phyloP scores from a whole-genome alignment of 2,113 vertebrate genomes.

The Rhea americana region DNA sequence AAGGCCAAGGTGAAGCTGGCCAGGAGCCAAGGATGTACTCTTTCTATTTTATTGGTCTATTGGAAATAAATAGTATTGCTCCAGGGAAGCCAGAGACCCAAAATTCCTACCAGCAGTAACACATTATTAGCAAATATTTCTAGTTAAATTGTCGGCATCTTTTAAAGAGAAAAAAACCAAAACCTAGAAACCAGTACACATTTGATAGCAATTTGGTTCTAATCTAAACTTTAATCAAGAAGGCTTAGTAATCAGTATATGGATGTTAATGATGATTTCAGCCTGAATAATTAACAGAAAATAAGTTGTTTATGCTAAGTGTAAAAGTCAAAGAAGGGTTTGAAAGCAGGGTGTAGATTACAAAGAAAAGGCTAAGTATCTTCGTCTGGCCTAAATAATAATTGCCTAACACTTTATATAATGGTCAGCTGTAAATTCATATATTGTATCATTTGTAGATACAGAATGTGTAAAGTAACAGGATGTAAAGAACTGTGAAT shows the following conservation, averaged over 20 bases:
- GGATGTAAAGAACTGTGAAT: background rate
- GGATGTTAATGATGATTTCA: conserved; percentile 56
- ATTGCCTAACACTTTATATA: background rate
- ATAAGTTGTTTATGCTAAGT: conserved; percentile 21
- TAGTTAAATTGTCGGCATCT: background rate
- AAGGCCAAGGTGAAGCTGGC: conserved; percentile 9
- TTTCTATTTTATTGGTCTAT: conserved; percentile 37
- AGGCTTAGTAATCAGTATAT: conserved; percentile 65
- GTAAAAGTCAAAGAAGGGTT: conserved; percentile 9
- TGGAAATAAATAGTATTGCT: conserved; percentile 55
- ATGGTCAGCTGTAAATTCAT: background rate
- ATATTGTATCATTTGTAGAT: background rate
- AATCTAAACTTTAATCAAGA: conserved; percentile 71
- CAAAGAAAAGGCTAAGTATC: background rate
- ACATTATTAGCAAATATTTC: conserved; percentile 29
- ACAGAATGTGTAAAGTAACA: background rate
- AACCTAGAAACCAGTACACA: conserved; percentile 62
- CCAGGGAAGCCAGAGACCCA: conserved; percentile 41
- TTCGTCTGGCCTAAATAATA: background rate
- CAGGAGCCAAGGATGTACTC: background rate
- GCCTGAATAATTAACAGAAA: conserved; percentile 61
- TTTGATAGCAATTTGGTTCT: conserved; percentile 74
- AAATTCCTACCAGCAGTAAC: conserved; percentile 35
- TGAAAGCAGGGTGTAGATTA: background rate
- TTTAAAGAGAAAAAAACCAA: conserved; percentile 38